These are phyloP conservation scores for Muscicapa striata DNA, from an alignment of 2,797 vertebrate species.

Conservation along the genomic window DNA sequence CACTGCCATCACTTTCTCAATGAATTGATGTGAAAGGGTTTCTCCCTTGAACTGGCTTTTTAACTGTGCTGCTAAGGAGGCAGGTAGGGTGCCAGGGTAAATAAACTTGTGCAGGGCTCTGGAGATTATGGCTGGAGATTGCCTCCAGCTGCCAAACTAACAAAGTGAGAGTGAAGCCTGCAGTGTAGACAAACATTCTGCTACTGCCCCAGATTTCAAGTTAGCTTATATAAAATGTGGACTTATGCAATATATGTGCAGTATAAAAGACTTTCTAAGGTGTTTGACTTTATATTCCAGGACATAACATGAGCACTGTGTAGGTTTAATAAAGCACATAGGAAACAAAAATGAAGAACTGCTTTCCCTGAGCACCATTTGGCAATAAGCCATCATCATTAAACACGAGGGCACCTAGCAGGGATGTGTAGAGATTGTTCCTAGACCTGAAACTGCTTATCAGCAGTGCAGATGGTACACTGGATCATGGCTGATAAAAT, in stretches of 20 bases:
- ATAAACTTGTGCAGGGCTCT: not conserved
- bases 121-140: not conserved
- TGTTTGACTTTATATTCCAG: not conserved
- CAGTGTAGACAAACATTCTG: not conserved
- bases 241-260: not conserved
- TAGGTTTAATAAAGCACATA: not conserved
- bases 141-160: not conserved
- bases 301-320: not conserved
- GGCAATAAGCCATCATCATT: not conserved
- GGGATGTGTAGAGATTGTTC: not conserved
- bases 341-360: not conserved
- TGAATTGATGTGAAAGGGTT: not conserved
- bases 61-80: not conserved
- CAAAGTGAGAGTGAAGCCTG: accelerated
- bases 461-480: not conserved
- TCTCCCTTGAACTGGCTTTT: not conserved
- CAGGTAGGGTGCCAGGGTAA: not conserved
- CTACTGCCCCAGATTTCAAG: not conserved
- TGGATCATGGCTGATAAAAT: not conserved
- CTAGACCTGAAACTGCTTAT: not conserved
- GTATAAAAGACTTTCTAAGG: not conserved
- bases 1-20: not conserved
- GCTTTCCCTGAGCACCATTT: not conserved
- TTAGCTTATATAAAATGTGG: not conserved
- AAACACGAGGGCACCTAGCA: not conserved